These are phyloP conservation scores for Nothoprocta pentlandii DNA, from an alignment of 2,113 vertebrate genomes.

Conservation along the genomic window DNA sequence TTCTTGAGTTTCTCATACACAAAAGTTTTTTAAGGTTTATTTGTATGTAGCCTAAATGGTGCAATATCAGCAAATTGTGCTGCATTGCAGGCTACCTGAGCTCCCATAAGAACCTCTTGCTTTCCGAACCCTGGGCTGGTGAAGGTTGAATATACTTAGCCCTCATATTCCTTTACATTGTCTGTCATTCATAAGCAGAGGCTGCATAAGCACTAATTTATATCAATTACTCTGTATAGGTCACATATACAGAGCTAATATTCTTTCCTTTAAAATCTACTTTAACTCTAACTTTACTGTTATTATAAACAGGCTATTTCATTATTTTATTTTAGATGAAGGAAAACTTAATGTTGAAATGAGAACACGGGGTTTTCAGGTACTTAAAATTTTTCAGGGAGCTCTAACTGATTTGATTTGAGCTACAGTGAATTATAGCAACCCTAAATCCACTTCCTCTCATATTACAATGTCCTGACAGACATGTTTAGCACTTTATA, in stretches of 20 bases:
- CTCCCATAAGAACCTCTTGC: not conserved
- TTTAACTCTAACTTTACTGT: not conserved
- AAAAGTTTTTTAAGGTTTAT: not conserved
- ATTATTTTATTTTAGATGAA: not conserved
- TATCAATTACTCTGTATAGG: not conserved
- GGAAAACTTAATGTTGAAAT: not conserved
- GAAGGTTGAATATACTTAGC: not conserved
- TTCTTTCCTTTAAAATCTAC: too few relatives aligned
- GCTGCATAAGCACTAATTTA: not conserved
- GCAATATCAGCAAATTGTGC: not conserved
- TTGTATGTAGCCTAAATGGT: not conserved
- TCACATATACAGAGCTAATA: fast-evolving
- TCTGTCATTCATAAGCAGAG: not conserved
- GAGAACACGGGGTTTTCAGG: not conserved
- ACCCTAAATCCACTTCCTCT: not conserved
- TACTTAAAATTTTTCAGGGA: not conserved
- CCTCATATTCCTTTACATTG: not conserved
- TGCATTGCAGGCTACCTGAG: not conserved
- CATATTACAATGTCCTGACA: not conserved
- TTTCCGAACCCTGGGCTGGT: not conserved
- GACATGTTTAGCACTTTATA: not conserved
- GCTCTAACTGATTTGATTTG: not conserved
- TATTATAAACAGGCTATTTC: not conserved
- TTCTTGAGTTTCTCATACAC: not conserved
- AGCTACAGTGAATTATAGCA: not conserved